These are phyloP conservation scores for Leptoteleia sp. DNA, from an alignment of 1,140 invertebrate species.

Conservation along the genomic window DNA sequence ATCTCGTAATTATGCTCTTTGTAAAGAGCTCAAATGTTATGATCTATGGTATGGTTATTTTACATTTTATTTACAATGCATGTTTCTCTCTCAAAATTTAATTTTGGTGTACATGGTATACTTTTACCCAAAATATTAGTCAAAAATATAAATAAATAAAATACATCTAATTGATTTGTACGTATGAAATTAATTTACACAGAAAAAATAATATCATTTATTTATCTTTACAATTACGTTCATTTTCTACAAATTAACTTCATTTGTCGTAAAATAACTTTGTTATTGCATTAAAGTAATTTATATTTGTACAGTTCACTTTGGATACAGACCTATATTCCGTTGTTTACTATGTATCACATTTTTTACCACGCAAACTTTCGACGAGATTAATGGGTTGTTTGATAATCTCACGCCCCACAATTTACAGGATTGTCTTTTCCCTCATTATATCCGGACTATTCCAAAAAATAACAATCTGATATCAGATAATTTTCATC, in stretches of 20 bases:
- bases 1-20: too few relatives aligned
- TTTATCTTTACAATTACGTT: too few relatives aligned
- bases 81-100: too few relatives aligned
- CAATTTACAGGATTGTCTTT: conserved; percentile 30
- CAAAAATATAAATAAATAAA: too few relatives aligned
- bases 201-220: too few relatives aligned
- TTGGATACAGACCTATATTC: not conserved
- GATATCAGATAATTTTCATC: conserved; percentile 24
- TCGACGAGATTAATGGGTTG: conserved; percentile 21
- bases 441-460: not conserved
- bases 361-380: conserved; percentile 23
- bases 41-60: too few relatives aligned
- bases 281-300: conserved; percentile 9
- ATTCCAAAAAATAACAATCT: conserved; percentile 16
- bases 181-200: too few relatives aligned
- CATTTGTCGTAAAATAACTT: conserved; percentile 1
- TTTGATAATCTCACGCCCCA: conserved; percentile 30
- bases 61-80: too few relatives aligned
- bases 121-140: too few relatives aligned
- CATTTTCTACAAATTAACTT: conserved; percentile 1
- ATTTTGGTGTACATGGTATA: too few relatives aligned
- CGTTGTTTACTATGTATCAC: conserved; percentile 18
- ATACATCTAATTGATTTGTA: too few relatives aligned
- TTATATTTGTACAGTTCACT: conserved; percentile 7
- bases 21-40: too few relatives aligned